These are phyloP conservation scores for Helarctos malayanus DNA, from an alignment of 2,797 vertebrate genomes.

Conservation along the genomic window DNA sequence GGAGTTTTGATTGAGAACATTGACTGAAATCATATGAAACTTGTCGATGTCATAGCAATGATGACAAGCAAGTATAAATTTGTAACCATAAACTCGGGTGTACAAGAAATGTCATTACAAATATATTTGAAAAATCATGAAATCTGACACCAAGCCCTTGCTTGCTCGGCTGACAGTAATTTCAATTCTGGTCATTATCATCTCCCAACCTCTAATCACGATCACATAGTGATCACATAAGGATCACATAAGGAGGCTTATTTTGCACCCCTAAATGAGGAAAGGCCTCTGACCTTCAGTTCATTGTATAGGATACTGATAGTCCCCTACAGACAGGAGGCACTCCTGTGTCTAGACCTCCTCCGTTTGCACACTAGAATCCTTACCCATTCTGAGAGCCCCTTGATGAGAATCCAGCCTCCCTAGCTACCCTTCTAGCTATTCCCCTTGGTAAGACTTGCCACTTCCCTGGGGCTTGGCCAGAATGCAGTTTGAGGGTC, in stretches of 20 bases:
- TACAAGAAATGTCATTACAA: neutral
- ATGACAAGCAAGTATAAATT: neutral
- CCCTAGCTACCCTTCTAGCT: neutral
- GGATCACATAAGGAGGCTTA: neutral
- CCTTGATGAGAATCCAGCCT: neutral
- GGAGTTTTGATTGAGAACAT: neutral
- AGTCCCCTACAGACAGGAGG: neutral
- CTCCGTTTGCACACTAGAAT: neutral
- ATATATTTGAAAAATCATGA: neutral
- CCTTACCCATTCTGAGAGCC: neutral
- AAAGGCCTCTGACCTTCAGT: neutral
- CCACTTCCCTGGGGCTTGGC: neutral
- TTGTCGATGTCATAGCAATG: neutral
- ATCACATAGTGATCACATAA: neutral
- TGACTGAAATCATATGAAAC: neutral
- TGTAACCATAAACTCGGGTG: neutral
- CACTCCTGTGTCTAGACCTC: neutral
- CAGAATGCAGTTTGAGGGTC: neutral
- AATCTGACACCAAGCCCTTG: neutral
- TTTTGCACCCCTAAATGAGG: neutral
- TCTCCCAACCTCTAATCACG: neutral
- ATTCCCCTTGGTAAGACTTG: neutral
- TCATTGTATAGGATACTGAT: neutral
- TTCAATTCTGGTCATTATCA: neutral
- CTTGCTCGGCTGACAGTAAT: neutral